Base-by-base conservation (phyloP, 2,888 invertebrate species). In the Rhingia campestris region DNA sequence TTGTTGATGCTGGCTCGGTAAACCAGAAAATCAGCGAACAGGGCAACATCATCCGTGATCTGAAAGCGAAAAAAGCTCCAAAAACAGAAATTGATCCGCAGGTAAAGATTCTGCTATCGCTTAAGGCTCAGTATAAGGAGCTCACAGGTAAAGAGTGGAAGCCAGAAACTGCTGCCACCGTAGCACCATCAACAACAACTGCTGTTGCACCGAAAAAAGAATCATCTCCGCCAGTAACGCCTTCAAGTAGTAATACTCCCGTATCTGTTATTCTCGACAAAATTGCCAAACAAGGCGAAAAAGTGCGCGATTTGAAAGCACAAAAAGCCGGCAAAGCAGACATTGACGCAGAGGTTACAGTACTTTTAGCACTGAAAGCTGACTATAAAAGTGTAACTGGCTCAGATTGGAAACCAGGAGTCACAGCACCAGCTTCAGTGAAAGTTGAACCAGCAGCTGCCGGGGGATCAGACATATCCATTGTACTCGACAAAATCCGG, bases 371-470 rank as follows among this genome's bases (percentile, higher is more conserved):
- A 32, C 90, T 97, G 3, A 98, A 98, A 91, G 92, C 93, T 0
- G 94, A 96, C 74, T 97, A 94, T 91, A 97, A 97, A 90, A 90
- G 93, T n/a, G 88, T 92, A 10, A 95, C 94, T 6, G 96, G 95
- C 0, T 88, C 91, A 87, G 92, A 92, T 86, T 92, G 93, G 93
- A 92, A 92, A 87, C 92, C 92, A 86, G 92, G 92, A 86, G 92
- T 89, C 69, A 89, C 89, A 84, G 88, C 88, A 7, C 73, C 84
- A 32, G 2, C 80, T 6, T 30, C 58, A 7, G 32, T 69, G 12
- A 37, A 66, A n/a, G 32, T 82, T n/a, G 30, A 75, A 3, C 53
- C 86, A 9, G 61, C 86, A 1, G 49, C 86, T 6, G 64, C 86
- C 0, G 76, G 73, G 6, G 81, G 54, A 53, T 47, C 66, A 3